Evolutionary conservation across 2,888 invertebrate genomes (phyloP), one percentile per base, ranked within the genome.

Genomic region (Dendrolimus houi): DNA sequence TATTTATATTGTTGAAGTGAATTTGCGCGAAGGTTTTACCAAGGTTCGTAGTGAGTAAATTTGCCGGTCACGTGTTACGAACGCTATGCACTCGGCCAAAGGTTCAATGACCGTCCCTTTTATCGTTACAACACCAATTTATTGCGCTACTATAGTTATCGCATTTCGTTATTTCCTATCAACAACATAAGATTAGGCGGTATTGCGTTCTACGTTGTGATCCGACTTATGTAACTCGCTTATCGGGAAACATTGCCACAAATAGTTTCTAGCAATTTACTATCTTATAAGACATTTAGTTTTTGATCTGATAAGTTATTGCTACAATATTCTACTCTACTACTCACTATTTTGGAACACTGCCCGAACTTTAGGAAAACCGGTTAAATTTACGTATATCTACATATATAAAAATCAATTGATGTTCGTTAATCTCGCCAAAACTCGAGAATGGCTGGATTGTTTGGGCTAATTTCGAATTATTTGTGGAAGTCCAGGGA

Each of bases 61-160:
- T 66, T 58, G 64, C 67, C 57, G 64, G 66, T 65, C 66, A 71
- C 68, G 70, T 72, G 69, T 60, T 62, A 61, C 58, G 60, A 62
- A 60, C 62, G 57, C 58, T 55, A 59, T 59, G 63, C 65, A 74
- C 70, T 78, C 70, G 79, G 76, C 72, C 74, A 69, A 77, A 70
- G 75, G 85, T 69, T 71, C 82, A 82, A 78, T 65, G 83, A 81
- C 83, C 84, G 81, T 77, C 77, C 77, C 78, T 81, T 81, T 76
- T 78, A 80, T 79, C 72, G 66, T 59, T 66, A 66, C 60, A 71
- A 66, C 66, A 68, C 64, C 63, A 66, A 75, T 75, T 77, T 76
- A 75, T 71, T 64, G 62, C 59, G 62, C 58, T 56, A 58, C 60
- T 59, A 56, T 60, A 57, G 58, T 55, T 72, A 75, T 73, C 71